Base-by-base conservation (phyloP, 2,113 vertebrate genomes). In the Phalacrocorax pelagicus region DNA sequence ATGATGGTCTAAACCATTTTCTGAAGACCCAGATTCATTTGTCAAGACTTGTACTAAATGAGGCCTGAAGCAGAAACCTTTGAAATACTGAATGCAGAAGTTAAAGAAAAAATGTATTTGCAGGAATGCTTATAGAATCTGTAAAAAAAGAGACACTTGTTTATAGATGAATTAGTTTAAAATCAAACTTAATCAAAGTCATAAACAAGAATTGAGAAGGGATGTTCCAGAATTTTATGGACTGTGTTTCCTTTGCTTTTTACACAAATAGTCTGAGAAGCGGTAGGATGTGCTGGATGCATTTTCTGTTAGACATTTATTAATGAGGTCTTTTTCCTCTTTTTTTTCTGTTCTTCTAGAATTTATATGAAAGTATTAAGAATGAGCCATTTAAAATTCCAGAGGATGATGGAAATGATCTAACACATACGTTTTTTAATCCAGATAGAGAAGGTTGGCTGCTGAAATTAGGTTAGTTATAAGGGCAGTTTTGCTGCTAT, bases 351-450 rank as follows among this genome's bases (percentile, higher is more conserved):
- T 89, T 94, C 71, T 89, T 89, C 49, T 98, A 99, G 99, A 99
- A 99, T 96, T 98, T 99, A 80, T 99, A 99, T 71, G 99, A 99
- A 98, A 99, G 99, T 98, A 99, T 99, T 98, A 99, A 99, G 98
- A 99, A 99, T 3, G 99, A 99, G 93, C 99, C 99, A 0, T 99
- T 99, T 96, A 99, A 99, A 98, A 99, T 99, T 97, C 99, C 99
- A 11, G 99, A 99, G 97, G 99, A 99, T 34, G 99, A 99, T 18
- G 99, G 99, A 51, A 99, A 99, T 10, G 99, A 99, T 96, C 97
- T 99, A 94, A 99, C 99, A 1, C 99, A 99, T 95, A 99, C 99
- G 0, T 99, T 99, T 98, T 99, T 99, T 98, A 99, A 99, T 96
- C 99, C 99, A 1, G 99, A 99, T 97, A 98, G 99, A 94, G 99